Conservation (phyloP, 1,140 invertebrate genomes). For the Drosophila littoralis region DNA sequence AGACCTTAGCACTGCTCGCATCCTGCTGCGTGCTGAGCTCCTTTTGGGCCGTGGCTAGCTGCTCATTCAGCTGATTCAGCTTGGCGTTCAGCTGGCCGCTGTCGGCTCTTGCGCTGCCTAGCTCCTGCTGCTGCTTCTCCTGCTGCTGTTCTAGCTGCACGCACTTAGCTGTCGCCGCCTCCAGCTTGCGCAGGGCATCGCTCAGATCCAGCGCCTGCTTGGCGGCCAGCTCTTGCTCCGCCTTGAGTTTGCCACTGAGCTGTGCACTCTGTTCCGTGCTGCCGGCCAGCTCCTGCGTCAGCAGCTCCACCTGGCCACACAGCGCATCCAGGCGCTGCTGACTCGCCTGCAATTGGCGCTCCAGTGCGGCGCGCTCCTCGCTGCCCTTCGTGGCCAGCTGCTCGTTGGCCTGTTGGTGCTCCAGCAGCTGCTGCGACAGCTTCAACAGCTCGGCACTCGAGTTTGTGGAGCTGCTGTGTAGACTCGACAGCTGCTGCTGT, state of each 20-base stretch:
- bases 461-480: constrained; percentile 56
- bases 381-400: constrained; percentile 49
- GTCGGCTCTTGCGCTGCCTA: constrained; percentile 30
- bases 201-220: constrained; percentile 55
- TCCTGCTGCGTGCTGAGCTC: constrained; percentile 52
- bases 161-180: constrained; percentile 26
- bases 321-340: constrained; percentile 58
- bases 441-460: constrained; percentile 63
- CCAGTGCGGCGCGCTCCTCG: constrained; percentile 49
- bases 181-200: constrained; percentile 56
- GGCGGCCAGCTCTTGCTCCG: constrained; percentile 43
- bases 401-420: constrained; percentile 62
- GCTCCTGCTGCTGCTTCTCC: constrained; percentile 59
- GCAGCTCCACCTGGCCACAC: constrained; percentile 54
- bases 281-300: constrained; percentile 55
- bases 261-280: constrained; percentile 44
- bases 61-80: constrained; percentile 52
- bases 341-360: constrained; percentile 53
- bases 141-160: constrained; percentile 50
- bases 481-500: constrained; percentile 50
- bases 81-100: constrained; percentile 58
- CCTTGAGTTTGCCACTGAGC: constrained; percentile 43
- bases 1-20: constrained; percentile 45
- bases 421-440: constrained; percentile 50
- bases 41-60: constrained; percentile 59